phyloP scores from a whole-genome alignment of 2,113 vertebrate genomes.

The Myocastor coypus region DNA sequence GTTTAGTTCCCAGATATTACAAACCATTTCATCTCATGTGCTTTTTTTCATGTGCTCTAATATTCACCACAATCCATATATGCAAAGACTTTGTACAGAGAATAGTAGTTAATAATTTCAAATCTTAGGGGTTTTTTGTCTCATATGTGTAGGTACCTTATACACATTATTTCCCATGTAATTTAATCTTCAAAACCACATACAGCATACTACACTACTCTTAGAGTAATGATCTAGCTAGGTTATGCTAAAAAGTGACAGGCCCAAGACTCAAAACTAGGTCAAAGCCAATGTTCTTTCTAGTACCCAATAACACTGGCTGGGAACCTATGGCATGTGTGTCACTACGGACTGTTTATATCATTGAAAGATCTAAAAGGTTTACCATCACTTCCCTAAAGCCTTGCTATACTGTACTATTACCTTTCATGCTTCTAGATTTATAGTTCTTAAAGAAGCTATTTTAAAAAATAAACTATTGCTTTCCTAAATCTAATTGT shows the following conservation, averaged over 20 bases:
- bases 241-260: conserved; percentile 35
- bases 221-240: conserved; percentile 34
- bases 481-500: conserved; percentile 32
- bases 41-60: neutral
- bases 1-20: conserved; percentile 18
- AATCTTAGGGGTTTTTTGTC: conserved; percentile 22
- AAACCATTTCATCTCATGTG: conserved; percentile 8
- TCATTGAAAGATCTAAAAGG: neutral
- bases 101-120: conserved; percentile 23
- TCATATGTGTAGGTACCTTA: neutral
- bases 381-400: neutral
- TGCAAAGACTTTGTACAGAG: neutral
- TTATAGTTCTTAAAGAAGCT: conserved; percentile 17
- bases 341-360: neutral
- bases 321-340: neutral
- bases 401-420: neutral
- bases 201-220: conserved; percentile 57
- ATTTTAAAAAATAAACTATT: neutral
- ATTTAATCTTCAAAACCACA: conserved; percentile 17
- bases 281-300: conserved; percentile 57
- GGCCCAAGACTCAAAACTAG: neutral
- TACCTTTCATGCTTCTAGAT: conserved; percentile 14
- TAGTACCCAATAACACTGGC: neutral
- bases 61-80: conserved; percentile 36
- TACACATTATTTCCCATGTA: conserved; percentile 43